These are phyloP conservation scores for Cylloceria caligata DNA, from an alignment of 2,888 invertebrate genomes.

Conservation along the genomic window DNA sequence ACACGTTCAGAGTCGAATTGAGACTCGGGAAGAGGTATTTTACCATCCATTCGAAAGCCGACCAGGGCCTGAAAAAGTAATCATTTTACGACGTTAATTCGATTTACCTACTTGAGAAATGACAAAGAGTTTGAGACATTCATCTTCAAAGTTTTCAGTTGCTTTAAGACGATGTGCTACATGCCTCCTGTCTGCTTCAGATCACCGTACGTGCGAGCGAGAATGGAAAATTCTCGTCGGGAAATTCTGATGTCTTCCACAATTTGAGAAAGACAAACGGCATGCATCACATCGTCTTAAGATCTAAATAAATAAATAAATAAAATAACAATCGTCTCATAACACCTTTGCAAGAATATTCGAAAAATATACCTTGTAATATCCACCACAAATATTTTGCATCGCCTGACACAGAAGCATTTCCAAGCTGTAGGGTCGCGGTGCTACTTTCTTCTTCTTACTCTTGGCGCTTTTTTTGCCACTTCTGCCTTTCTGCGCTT, in stretches of 20 bases:
- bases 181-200: neutral
- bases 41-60: conserved; percentile 95
- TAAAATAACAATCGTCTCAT: neutral
- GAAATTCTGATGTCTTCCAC: no score
- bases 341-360: neutral
- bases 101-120: neutral
- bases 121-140: neutral
- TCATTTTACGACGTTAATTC: neutral
- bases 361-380: conserved; percentile 90
- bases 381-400: conserved; percentile 97
- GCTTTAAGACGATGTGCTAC: neutral
- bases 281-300: no score
- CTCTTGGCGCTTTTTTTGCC: conserved; percentile 86
- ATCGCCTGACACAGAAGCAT: conserved; percentile 95
- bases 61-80: conserved; percentile 89
- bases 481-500: conserved; percentile 83
- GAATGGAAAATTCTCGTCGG: no score
- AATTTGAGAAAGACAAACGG: no score
- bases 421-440: conserved; percentile 92
- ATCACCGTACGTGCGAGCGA: neutral
- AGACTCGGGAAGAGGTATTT: conserved; percentile 93
- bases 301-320: no score
- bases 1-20: conserved; percentile 97
- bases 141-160: neutral
- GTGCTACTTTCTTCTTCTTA: conserved; percentile 89